These are phyloP conservation scores for Lordiphosa andalusiaca DNA, from an alignment of 2,888 invertebrate genomes.

Conservation along the genomic window DNA sequence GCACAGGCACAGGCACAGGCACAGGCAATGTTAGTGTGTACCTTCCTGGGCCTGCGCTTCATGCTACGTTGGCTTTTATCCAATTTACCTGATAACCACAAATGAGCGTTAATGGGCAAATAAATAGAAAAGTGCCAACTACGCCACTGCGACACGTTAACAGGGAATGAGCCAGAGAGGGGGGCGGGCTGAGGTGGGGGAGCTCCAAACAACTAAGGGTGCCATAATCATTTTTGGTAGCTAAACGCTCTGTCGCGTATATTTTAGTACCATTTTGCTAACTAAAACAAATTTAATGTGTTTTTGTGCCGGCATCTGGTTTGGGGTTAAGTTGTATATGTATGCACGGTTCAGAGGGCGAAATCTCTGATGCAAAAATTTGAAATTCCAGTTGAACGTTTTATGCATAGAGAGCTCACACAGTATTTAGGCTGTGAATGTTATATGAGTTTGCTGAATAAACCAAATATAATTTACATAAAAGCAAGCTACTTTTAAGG, in stretches of 20 bases:
- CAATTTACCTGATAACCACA: slow-evolving; percentile 74
- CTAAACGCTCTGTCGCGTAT: slow-evolving; percentile 37
- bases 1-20: not conserved
- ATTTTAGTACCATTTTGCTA: slow-evolving; percentile 62
- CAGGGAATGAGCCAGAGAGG: slow-evolving; percentile 39
- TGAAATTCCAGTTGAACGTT: slow-evolving; percentile 9
- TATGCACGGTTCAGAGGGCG: not conserved
- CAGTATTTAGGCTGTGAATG: too few species aligned
- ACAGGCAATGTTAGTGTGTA: slow-evolving; percentile 15
- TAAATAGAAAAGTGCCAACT: slow-evolving; percentile 74
- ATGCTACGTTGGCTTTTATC: slow-evolving; percentile 74
- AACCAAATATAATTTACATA: too few species aligned
- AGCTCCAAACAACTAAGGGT: not conserved
- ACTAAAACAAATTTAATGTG: slow-evolving; percentile 56
- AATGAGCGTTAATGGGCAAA: slow-evolving; percentile 74
- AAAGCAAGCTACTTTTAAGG: too few species aligned
- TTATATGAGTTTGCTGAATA: too few species aligned
- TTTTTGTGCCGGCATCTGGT: slow-evolving; percentile 17
- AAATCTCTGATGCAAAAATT: slow-evolving; percentile 25
- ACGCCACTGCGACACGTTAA: slow-evolving; percentile 61
- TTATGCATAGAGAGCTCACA: too few species aligned
- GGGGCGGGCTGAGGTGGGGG: not conserved
- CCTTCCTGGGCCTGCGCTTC: slow-evolving; percentile 41
- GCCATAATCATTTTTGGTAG: slow-evolving; percentile 37
- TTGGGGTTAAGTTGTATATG: slow-evolving; percentile 19